Percentiles rank a stretch among this genome's conserved stretches.
Evolutionary conservation across 2,797 vertebrate genomes (phyloP).

Genomic region (Tamandua tetradactyla): DNA sequence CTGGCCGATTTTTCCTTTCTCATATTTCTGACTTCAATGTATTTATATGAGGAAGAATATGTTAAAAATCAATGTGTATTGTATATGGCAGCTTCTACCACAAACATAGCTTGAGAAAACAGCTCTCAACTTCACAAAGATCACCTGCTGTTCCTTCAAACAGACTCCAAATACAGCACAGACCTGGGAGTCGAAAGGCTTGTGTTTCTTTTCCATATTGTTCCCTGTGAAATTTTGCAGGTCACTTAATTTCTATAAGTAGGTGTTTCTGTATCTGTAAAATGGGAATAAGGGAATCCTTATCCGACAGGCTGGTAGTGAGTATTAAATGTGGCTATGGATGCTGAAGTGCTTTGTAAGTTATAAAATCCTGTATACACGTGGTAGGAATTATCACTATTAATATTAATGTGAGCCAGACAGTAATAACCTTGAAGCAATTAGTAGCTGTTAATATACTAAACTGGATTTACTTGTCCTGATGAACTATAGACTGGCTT

Average conservation of each 20-base stretch:
- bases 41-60: constrained; percentile 1
- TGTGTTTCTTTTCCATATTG: neutral
- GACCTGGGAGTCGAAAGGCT: neutral
- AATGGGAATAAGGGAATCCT: constrained; percentile 44
- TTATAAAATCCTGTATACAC: constrained; percentile 56
- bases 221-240: neutral
- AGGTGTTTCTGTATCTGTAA: constrained; percentile 47
- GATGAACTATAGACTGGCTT: constrained; percentile 69
- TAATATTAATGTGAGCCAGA: constrained; percentile 69
- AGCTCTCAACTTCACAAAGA: neutral
- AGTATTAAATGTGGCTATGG: constrained; percentile 7
- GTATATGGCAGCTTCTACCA: neutral
- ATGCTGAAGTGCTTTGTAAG: constrained; percentile 12
- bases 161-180: neutral
- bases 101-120: neutral
- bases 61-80: neutral
- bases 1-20: neutral
- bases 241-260: neutral
- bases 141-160: neutral
- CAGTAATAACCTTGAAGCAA: constrained; percentile 71
- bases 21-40: neutral
- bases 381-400: constrained; percentile 61
- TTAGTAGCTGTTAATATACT: constrained; percentile 69
- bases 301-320: neutral
- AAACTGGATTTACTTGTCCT: constrained; percentile 75